phyloP scores from a whole-genome alignment of 2,113 vertebrate species.

The Pica pica region DNA sequence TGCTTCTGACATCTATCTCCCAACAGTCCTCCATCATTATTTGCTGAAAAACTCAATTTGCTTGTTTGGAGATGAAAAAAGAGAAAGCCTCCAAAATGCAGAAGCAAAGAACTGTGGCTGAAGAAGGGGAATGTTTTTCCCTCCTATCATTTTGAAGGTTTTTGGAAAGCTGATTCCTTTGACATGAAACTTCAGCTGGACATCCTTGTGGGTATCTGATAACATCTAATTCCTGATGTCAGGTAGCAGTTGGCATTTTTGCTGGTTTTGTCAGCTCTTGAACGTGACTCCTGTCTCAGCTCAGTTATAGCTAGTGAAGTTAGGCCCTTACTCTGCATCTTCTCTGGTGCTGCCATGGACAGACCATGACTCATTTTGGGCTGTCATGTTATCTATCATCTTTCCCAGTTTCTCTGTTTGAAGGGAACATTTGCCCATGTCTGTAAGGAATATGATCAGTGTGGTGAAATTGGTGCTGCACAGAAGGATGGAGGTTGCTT shows the following conservation, averaged over 20 bases:
- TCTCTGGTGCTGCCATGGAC: not conserved
- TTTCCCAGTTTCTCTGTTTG: not conserved
- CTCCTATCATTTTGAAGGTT: not conserved
- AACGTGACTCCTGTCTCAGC: not conserved
- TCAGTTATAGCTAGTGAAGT: not conserved
- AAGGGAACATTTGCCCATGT: not conserved
- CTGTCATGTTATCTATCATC: not conserved
- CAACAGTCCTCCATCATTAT: conserved; percentile 19
- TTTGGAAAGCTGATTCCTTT: not conserved
- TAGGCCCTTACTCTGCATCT: not conserved
- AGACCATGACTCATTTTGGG: not conserved
- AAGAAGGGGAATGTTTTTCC: not conserved
- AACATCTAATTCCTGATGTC: not conserved
- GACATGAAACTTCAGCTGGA: not conserved
- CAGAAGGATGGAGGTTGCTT: not conserved
- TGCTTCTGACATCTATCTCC: conserved; percentile 45
- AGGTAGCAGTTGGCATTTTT: not conserved
- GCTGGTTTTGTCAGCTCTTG: not conserved
- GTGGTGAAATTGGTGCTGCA: not conserved
- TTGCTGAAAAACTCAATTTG: conserved; percentile 54
- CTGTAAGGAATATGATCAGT: not conserved
- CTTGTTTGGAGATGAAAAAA: not conserved
- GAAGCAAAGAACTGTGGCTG: not conserved
- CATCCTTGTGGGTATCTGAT: not conserved
- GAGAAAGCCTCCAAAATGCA: not conserved